Conservation (phyloP, 1,140 invertebrate genomes). For the Aphaenogaster rudis region DNA sequence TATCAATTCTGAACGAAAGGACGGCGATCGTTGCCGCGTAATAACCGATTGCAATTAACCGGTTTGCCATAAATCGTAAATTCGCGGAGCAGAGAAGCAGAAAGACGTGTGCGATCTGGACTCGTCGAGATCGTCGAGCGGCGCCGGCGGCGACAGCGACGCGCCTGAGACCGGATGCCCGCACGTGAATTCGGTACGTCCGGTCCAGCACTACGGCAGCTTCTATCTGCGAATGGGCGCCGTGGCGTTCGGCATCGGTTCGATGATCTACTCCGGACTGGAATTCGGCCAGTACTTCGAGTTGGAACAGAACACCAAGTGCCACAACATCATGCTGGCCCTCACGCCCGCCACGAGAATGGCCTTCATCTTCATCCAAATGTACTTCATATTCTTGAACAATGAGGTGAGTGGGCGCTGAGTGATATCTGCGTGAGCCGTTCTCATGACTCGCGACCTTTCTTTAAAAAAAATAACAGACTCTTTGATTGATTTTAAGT, state of each 20-base stretch:
- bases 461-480: neutral
- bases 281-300: slow-evolving; percentile 98
- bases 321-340: slow-evolving; percentile 94
- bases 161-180: slow-evolving; percentile 82
- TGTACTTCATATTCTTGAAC: slow-evolving; percentile 98
- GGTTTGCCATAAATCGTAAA: slow-evolving; percentile 52
- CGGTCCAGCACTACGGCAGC: slow-evolving; percentile 94
- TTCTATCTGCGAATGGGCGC: slow-evolving; percentile 98
- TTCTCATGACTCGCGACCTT: neutral
- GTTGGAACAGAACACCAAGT: slow-evolving; percentile 93
- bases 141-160: slow-evolving; percentile 84
- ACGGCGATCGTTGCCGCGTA: neutral
- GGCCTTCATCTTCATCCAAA: slow-evolving; percentile 97
- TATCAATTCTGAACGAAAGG: neutral
- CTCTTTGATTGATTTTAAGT: neutral
- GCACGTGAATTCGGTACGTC: slow-evolving; percentile 72
- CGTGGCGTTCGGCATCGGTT: slow-evolving; percentile 97
- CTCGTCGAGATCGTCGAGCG: slow-evolving; percentile 87
- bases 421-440: neutral
- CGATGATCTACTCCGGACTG: slow-evolving; percentile 97
- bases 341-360: slow-evolving; percentile 95
- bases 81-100: slow-evolving; percentile 79
- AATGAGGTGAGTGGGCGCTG: slow-evolving; percentile 90
- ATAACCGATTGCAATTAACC: slow-evolving; percentile 2
- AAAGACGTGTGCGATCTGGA: slow-evolving; percentile 86